Evolutionary conservation across 2,113 vertebrate genomes (phyloP).

Genomic region (Sceloporus tristichus): DNA sequence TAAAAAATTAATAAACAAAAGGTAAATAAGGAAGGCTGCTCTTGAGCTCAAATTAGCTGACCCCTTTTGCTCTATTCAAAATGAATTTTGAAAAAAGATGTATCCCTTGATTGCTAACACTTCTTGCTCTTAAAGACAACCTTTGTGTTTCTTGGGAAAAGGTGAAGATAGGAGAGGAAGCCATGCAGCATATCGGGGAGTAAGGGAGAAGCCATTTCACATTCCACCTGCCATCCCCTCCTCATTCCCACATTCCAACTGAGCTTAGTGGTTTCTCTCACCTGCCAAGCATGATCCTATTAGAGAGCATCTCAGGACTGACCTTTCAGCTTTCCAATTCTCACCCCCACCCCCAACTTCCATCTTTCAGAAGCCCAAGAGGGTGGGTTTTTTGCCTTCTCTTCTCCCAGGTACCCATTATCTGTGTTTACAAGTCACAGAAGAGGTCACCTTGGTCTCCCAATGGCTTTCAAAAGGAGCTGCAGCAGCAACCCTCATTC

Average conservation of each 20-base stretch:
- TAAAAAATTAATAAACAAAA: not conserved
- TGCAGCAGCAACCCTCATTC: not conserved
- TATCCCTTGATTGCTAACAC: not conserved
- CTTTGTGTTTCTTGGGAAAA: not conserved
- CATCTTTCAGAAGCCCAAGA: not conserved
- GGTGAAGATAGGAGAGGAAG: accelerated
- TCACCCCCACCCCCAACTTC: accelerated
- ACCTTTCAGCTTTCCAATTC: accelerated
- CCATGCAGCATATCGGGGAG: not conserved
- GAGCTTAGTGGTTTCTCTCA: not conserved
- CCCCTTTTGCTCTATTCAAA: not conserved
- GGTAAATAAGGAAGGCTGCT: not conserved
- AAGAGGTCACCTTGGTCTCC: constrained; percentile 15
- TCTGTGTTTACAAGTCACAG: constrained; percentile 12
- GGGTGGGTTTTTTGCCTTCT: not conserved
- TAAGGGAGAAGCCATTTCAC: not conserved
- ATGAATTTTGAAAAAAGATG: not conserved
- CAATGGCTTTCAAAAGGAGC: not conserved
- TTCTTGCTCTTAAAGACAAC: not conserved
- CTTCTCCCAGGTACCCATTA: not conserved
- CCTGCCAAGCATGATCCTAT: not conserved
- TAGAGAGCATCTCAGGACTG: not conserved
- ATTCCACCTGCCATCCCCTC: not conserved
- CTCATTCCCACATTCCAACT: not conserved
- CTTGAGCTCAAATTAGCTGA: not conserved